Evolutionary conservation across 2,888 invertebrate species (phyloP), one percentile per base, ranked within the genome.

Genomic region (Chrysodeixis includens): DNA sequence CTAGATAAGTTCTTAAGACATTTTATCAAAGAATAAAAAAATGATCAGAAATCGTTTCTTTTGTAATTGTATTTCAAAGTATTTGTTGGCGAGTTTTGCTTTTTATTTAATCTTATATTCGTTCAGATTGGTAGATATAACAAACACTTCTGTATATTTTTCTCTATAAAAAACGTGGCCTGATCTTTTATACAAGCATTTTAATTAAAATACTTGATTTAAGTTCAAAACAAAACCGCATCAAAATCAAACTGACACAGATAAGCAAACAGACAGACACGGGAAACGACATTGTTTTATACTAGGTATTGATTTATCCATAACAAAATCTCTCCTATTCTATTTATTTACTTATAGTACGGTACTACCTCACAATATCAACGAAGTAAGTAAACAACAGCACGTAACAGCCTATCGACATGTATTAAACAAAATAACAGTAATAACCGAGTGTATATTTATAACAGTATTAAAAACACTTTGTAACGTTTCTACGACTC

Each of bases 401-500:
- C 18, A 18, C 8, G 1, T 18, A 1, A 18, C 46, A 18, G 18
- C 16, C 8, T 10, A 46, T 46, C 7, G 10, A 46, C 18, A 18
- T 18, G 46, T 46, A 46, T 18, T 46, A 18, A 46, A 46, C 44
- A 20, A 49, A 49, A 18, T 10, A 18, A 46, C 18, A 18, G 18
- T 10, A 18, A 20, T 9, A 49, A 8, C 2, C 46, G 10, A 9
- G 10, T n/a, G 20, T 20, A 20, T 49, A 20, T 49, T 49, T 20
- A 20, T 49, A 49, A 14, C 20, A n/a, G 26, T 22, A 26, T 52
- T 54, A 59, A 70, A 67, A 62, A 66, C 35, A 59, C 54, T 74
- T 30, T n/a, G 30, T 60, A 66, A 22, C 35, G 18, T 22, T 62
- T 26, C 32, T 57, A 14, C 5, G 44, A 62, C 49, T 71, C 64